phyloP scores from a whole-genome alignment of 2,888 invertebrate genomes.

The Punctoribates punctum region DNA sequence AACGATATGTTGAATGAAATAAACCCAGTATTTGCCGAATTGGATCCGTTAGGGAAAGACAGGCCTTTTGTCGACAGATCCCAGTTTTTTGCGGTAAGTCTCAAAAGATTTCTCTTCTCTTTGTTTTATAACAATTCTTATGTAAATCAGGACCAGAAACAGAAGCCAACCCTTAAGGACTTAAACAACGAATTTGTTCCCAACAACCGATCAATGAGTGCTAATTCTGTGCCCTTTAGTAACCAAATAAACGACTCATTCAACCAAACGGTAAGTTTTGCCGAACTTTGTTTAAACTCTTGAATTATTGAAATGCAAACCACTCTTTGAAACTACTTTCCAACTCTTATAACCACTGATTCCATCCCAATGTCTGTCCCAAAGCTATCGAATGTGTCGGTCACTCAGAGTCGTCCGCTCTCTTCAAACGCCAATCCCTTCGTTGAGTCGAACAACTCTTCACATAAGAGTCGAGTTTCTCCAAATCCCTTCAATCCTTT shows the following conservation, averaged over 20 bases:
- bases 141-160: slow-evolving; percentile 9
- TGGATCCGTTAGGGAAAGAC: slow-evolving; percentile 85
- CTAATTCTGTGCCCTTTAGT: neutral
- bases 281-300: neutral
- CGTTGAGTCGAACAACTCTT: neutral
- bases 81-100: slow-evolving; percentile 68
- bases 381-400: neutral
- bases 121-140: neutral
- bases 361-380: neutral
- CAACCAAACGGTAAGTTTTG: neutral
- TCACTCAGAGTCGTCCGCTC: neutral
- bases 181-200: neutral
- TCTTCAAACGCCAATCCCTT: slow-evolving; percentile 29
- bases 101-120: neutral
- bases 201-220: neutral
- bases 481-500: slow-evolving; percentile 31
- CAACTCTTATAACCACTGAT: neutral
- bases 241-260: neutral
- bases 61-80: slow-evolving; percentile 92
- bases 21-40: slow-evolving; percentile 77
- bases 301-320: neutral
- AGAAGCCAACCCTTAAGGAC: slow-evolving; percentile 13
- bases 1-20: slow-evolving; percentile 8
- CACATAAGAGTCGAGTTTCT: neutral
- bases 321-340: neutral